Evolutionary conservation across 2,888 invertebrate genomes (phyloP).

Genomic region (Parnassius smintheus): DNA sequence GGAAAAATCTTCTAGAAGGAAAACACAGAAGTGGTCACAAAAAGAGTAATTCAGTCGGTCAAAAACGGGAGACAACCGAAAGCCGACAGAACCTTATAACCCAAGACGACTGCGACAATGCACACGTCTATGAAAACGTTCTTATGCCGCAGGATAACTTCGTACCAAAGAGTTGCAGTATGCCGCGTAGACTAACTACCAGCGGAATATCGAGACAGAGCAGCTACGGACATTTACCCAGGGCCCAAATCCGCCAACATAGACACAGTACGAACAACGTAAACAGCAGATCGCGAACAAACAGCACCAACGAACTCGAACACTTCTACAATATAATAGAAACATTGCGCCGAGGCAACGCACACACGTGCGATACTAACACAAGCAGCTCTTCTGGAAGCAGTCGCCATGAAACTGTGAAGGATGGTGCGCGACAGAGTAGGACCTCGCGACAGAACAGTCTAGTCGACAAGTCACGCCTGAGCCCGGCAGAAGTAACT

Average conservation of each 20-base stretch:
- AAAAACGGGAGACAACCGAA: slow-evolving; percentile 68
- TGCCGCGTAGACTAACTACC: slow-evolving; percentile 67
- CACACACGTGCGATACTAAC: slow-evolving; percentile 46
- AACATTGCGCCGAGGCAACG: slow-evolving; percentile 53
- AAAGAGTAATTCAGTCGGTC: slow-evolving; percentile 74
- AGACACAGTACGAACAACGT: slow-evolving; percentile 61
- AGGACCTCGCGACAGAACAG: slow-evolving; percentile 60
- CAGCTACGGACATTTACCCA: slow-evolving; percentile 67
- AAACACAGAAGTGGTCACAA: slow-evolving; percentile 60
- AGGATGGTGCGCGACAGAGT: slow-evolving; percentile 36
- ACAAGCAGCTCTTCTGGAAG: slow-evolving; percentile 63
- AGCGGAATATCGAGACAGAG: slow-evolving; percentile 62
- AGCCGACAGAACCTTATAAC: slow-evolving; percentile 73
- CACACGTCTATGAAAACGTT: slow-evolving; percentile 75
- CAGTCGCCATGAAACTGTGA: slow-evolving; percentile 46
- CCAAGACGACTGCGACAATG: slow-evolving; percentile 61
- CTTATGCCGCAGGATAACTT: slow-evolving; percentile 50
- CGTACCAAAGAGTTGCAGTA: slow-evolving; percentile 70
- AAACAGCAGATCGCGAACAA: slow-evolving; percentile 48
- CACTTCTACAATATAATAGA: slow-evolving; percentile 70
- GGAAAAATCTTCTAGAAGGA: slow-evolving; percentile 55
- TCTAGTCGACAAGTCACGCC: slow-evolving; percentile 53
- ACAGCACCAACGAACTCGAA: slow-evolving; percentile 57
- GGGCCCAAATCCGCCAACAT: slow-evolving; percentile 60
- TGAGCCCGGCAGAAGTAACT: slow-evolving; percentile 44